These are phyloP conservation scores for Odontomachus brunneus DNA, from an alignment of 1,140 invertebrate genomes.

Conservation along the genomic window DNA sequence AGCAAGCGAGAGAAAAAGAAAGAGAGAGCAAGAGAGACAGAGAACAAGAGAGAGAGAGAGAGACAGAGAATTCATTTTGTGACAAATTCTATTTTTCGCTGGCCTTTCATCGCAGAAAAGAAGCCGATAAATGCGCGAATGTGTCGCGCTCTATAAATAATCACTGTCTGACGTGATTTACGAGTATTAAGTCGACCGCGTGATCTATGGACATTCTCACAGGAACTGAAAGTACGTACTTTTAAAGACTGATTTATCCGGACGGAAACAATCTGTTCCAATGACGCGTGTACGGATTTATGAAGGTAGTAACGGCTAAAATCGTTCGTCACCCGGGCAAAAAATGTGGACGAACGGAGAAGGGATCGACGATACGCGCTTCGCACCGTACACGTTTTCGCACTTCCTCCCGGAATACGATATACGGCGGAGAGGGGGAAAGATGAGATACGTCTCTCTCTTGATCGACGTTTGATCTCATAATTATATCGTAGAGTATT, in stretches of 20 bases:
- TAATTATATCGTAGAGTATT: not conserved
- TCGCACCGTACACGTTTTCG: too few relatives aligned
- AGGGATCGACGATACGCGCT: not conserved
- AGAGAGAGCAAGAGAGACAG: too few relatives aligned
- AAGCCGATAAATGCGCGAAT: conserved; percentile 7
- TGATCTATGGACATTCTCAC: conserved; percentile 37
- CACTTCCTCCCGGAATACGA: not conserved
- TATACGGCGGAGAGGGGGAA: not conserved
- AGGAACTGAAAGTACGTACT: conserved; percentile 14
- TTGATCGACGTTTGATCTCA: not conserved
- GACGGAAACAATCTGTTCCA: conserved; percentile 25
- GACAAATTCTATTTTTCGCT: conserved; percentile 23
- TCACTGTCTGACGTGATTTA: not conserved
- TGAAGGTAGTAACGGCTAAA: conserved; percentile 27
- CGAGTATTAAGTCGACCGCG: conserved; percentile 1
- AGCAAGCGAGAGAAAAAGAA: too few relatives aligned
- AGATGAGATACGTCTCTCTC: not conserved
- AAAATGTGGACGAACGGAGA: not conserved
- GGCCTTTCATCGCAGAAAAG: not conserved
- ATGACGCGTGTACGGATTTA: conserved; percentile 25
- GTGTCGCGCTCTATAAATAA: conserved; percentile 17
- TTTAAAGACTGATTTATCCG: not conserved
- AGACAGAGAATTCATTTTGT: conserved; percentile 17
- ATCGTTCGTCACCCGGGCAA: conserved; percentile 19
- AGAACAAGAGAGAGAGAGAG: too few relatives aligned